Evolutionary conservation across 2,888 invertebrate genomes (phyloP).

Genomic region (Ormyrus nitidulus): DNA sequence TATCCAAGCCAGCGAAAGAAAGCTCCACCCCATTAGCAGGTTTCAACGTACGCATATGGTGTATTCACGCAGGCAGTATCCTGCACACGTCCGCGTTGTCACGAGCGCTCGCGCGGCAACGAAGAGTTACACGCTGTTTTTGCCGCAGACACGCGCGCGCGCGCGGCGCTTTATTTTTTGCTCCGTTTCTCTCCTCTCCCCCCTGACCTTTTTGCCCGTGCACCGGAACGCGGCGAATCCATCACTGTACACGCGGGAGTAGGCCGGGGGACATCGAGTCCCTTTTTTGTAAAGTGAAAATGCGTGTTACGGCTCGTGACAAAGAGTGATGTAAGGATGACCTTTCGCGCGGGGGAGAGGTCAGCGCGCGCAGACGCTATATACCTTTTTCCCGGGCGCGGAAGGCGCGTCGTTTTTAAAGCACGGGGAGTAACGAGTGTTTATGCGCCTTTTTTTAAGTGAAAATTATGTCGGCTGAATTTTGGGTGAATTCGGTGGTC

Average conservation of each 20-base stretch:
- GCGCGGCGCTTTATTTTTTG: too few species aligned
- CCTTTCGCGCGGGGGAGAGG: not conserved
- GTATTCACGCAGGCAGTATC: not conserved
- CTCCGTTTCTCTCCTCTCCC: not conserved
- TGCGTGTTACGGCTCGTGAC: slow-evolving; percentile 10
- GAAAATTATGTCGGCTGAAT: too few species aligned
- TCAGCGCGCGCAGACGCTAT: too few species aligned
- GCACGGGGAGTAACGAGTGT: too few species aligned
- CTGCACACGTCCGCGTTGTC: not conserved
- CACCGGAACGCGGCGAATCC: slow-evolving; percentile 19
- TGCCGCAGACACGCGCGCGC: not conserved
- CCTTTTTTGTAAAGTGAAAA: slow-evolving; percentile 31
- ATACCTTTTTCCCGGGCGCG: too few species aligned
- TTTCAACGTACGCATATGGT: not conserved
- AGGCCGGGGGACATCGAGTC: not conserved
- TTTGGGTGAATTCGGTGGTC: too few species aligned
- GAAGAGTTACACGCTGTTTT: slow-evolving; percentile 2
- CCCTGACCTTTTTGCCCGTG: slow-evolving; percentile 2
- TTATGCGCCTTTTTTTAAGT: too few species aligned
- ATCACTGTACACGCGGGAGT: not conserved
- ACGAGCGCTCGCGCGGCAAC: slow-evolving; percentile 1
- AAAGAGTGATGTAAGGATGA: slow-evolving; percentile 13
- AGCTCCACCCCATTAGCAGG: slow-evolving; percentile 13
- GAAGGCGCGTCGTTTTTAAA: too few species aligned
- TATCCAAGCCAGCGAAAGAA: slow-evolving; percentile 24